Evolutionary conservation across 2,797 vertebrate genomes (phyloP).

Genomic region (Rhinella marina): DNA sequence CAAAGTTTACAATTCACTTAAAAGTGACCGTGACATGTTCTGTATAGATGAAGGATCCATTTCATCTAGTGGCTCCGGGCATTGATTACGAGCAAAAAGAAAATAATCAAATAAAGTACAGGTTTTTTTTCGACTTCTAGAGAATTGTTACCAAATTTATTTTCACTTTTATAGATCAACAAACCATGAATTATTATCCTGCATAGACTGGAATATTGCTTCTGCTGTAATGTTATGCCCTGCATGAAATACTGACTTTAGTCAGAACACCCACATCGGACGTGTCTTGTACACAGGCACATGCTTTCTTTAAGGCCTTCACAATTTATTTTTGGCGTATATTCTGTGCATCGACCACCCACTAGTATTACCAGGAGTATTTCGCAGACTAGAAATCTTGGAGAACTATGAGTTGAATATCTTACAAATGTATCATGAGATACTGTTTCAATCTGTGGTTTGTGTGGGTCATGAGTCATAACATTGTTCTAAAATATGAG

Average conservation of each 20-base stretch:
- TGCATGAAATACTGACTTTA: background rate
- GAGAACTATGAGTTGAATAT: background rate
- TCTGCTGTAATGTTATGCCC: background rate
- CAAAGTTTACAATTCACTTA: too few relatives aligned
- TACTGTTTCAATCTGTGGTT: background rate
- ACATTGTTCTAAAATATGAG: too few relatives aligned
- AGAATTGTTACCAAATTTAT: background rate
- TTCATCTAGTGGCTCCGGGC: background rate
- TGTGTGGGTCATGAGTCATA: background rate
- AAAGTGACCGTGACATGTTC: too few relatives aligned
- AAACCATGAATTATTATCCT: background rate
- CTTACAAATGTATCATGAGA: background rate
- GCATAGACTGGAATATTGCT: background rate
- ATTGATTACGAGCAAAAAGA: background rate
- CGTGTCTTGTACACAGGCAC: background rate
- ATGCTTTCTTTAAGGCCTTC: background rate
- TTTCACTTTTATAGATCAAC: background rate
- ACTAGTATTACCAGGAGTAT: background rate
- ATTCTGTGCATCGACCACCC: background rate
- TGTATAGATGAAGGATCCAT: background rate
- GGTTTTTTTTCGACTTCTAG: background rate
- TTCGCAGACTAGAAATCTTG: background rate
- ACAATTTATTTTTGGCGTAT: background rate
- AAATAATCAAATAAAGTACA: background rate
- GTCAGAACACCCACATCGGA: constrained; percentile 10